Percentiles rank a stretch among this genome's conserved stretches.
Evolutionary conservation across 2,113 vertebrate genomes (phyloP).

Genomic region (Oenanthe oenanthe): DNA sequence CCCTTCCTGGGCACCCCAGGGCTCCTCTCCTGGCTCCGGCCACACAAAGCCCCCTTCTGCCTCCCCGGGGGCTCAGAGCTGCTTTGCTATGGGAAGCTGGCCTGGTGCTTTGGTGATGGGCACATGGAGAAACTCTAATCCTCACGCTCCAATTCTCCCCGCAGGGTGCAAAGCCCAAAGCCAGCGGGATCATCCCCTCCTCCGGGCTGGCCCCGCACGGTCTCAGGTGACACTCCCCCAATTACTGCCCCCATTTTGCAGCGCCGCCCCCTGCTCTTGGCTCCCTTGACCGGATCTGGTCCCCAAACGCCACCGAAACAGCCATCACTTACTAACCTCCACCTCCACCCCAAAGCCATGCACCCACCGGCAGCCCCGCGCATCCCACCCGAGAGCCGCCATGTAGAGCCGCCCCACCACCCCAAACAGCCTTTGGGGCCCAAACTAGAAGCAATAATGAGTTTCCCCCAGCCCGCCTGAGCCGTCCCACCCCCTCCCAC

Average conservation of each 20-base stretch:
- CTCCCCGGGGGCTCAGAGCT: background rate
- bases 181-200: background rate
- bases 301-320: background rate
- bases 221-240: background rate
- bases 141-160: background rate
- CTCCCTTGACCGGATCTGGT: background rate
- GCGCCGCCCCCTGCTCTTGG: background rate
- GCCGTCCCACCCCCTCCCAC: background rate
- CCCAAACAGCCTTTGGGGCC: background rate
- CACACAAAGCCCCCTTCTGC: background rate
- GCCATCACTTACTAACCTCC: background rate
- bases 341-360: background rate
- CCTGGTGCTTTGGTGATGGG: background rate
- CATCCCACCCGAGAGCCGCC: background rate
- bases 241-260: background rate
- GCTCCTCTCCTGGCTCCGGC: background rate
- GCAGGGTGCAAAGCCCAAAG: background rate
- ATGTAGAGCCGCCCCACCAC: background rate
- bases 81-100: background rate
- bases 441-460: background rate
- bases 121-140: background rate
- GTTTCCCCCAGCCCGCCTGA: background rate
- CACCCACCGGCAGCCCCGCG: background rate
- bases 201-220: rapidly evolving
- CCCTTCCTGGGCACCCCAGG: background rate